Conservation (phyloP, 64 coral and sea anemone species). For the Stichodactyla mertensii region DNA sequence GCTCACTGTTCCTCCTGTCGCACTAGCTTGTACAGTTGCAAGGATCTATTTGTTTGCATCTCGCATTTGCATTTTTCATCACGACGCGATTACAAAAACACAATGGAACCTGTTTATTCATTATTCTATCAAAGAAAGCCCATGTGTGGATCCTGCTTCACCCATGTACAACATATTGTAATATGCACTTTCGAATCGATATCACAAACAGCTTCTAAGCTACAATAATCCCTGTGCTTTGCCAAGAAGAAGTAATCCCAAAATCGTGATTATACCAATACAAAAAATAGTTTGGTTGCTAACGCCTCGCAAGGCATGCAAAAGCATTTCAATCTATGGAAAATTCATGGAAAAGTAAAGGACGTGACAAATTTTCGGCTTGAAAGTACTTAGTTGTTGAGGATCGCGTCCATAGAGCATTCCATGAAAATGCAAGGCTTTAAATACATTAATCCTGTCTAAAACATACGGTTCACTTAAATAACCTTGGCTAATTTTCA, state of each 20-base stretch:
- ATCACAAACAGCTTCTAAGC: not conserved
- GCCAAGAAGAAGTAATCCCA: not conserved
- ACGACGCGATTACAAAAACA: not conserved
- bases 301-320: not conserved
- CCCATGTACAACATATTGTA: not conserved
- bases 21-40: not conserved
- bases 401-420: not conserved
- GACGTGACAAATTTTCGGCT: not conserved
- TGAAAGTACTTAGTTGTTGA: not conserved
- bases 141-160: not conserved
- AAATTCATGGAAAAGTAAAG: not conserved
- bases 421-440: not conserved
- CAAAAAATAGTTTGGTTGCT: not conserved
- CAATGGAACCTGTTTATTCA: slow-evolving; percentile 6
- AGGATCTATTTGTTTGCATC: not conserved
- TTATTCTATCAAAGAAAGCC: not conserved
- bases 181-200: not conserved
- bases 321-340: not conserved
- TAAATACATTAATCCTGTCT: not conserved
- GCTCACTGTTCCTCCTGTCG: not conserved
- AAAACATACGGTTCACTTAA: not conserved
- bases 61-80: not conserved
- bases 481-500: not conserved
- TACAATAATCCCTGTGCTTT: not conserved
- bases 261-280: not conserved